A percentile compares a stretch with the other conserved stretches of the same genome.
These are phyloP conservation scores for Orussus abietinus DNA, from an alignment of 1,140 invertebrate species.

Conservation along the genomic window DNA sequence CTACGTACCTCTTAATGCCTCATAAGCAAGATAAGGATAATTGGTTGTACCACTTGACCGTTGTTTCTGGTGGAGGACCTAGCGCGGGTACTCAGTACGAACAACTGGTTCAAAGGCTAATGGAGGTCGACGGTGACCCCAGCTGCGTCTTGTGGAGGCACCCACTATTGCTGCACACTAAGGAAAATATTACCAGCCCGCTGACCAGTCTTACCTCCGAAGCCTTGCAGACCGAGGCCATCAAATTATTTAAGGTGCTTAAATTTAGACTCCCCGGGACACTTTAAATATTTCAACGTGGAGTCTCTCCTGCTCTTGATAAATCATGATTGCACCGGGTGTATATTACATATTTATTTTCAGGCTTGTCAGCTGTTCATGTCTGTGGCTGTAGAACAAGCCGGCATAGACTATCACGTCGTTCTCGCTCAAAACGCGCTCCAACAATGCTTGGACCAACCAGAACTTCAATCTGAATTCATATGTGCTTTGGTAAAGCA, in stretches of 20 bases:
- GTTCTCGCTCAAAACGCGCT: constrained; percentile 91
- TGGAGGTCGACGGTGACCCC: constrained; percentile 93
- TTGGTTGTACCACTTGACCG: constrained; percentile 92
- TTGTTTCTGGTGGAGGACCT: constrained; percentile 86
- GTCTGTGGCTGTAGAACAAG: constrained; percentile 89
- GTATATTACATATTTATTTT: constrained; percentile 23
- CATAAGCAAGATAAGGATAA: constrained; percentile 87
- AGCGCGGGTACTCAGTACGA: constrained; percentile 92
- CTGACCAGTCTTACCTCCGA: constrained; percentile 84
- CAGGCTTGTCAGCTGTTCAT: constrained; percentile 92
- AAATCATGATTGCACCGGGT: background rate
- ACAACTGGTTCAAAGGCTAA: constrained; percentile 88
- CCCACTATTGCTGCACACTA: constrained; percentile 84
- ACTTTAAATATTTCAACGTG: no score
- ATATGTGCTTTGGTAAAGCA: constrained; percentile 88
- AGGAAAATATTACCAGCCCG: constrained; percentile 81
- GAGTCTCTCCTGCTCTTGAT: background rate
- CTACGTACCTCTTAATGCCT: constrained; percentile 86
- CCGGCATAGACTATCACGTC: constrained; percentile 94
- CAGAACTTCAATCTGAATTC: constrained; percentile 88
- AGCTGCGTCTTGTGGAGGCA: constrained; percentile 92
- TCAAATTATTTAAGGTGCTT: constrained; percentile 89
- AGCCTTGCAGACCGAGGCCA: constrained; percentile 79
- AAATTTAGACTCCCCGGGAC: no score
- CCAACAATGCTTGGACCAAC: constrained; percentile 82